Conservation (phyloP, 2,113 vertebrate species). For the Phylloscopus trochilus region DNA sequence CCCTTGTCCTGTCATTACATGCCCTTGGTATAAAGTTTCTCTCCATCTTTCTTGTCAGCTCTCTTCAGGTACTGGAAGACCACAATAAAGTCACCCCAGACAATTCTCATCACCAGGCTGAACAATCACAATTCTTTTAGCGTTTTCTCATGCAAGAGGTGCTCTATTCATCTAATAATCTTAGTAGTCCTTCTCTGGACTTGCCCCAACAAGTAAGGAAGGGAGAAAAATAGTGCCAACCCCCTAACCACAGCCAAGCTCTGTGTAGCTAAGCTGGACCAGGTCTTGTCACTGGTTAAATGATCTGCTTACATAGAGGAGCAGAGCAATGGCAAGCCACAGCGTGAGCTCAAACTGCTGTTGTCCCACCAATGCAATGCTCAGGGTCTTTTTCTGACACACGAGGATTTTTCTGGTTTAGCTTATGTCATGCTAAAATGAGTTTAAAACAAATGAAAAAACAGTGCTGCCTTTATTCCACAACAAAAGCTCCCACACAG, state of each 20-base stretch:
- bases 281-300: background rate
- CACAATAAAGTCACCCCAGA: background rate
- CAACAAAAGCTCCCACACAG: background rate
- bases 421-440: background rate
- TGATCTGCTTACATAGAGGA: background rate
- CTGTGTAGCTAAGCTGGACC: background rate
- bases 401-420: slow-evolving; percentile 17
- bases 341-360: background rate
- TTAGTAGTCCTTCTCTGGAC: background rate
- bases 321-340: background rate
- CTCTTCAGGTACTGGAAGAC: background rate
- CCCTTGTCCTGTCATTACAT: background rate
- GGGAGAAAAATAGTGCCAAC: background rate
- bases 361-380: background rate
- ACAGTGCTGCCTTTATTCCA: background rate
- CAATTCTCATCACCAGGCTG: background rate
- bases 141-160: background rate
- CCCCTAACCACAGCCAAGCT: background rate
- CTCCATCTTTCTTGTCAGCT: background rate
- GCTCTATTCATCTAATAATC: background rate
- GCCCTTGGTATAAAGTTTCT: background rate
- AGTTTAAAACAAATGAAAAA: background rate
- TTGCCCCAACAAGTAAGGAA: background rate
- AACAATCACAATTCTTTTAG: background rate
- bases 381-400: background rate